Evolutionary conservation across 1,140 invertebrate species (phyloP), one percentile per base, ranked within the genome.

Genomic region (Formica selysi): DNA sequence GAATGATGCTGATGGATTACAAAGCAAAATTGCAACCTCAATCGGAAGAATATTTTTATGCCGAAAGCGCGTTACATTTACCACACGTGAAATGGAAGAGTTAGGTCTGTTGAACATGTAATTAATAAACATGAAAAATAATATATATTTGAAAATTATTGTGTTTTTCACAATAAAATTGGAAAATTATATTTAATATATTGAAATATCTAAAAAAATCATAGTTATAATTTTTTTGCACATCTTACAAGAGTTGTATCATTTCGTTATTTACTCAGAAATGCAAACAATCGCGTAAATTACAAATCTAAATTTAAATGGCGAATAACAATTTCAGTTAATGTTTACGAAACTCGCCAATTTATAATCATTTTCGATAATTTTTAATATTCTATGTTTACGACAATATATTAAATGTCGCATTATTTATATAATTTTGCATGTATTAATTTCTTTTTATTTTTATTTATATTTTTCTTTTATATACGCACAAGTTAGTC

Each of bases 21-120:
- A 95, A 94, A 92, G 92, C 92, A 6, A 94, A 93, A 80, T 91
- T 96, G 5, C 90, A 93, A 41, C 91, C 94, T 6, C 94, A 96
- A 54, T 95, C 94, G 0, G 94, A 95, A 88, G 93, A 95, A 86
- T 94, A 94, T 51, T 92, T 96, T 86, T 95, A 95, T 78, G 95
- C 95, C 19, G 95, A 96, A 86, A 95, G 91, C 76, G 91, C 93
- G 57, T 86, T 96, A 38, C 94, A 92, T 89, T 93, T 89, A 59
- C 92, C 91, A 29, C 92, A 94, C 44, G 93, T 93, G 44, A 93
- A 93, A 79, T 95, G 94, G 94, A 94, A 92, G 89, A 94, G 84
- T 86, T 93, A 85, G 91, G 3, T 6, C 16, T 48, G 32, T 44
- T 67, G 13, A 38, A 41, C 16, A 41, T 51, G 0, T 51, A 44